A percentile compares a stretch with the other conserved stretches of the same genome.
These are phyloP conservation scores for Peromyscus leucopus DNA, from an alignment of 2,113 vertebrate genomes.

Conservation along the genomic window DNA sequence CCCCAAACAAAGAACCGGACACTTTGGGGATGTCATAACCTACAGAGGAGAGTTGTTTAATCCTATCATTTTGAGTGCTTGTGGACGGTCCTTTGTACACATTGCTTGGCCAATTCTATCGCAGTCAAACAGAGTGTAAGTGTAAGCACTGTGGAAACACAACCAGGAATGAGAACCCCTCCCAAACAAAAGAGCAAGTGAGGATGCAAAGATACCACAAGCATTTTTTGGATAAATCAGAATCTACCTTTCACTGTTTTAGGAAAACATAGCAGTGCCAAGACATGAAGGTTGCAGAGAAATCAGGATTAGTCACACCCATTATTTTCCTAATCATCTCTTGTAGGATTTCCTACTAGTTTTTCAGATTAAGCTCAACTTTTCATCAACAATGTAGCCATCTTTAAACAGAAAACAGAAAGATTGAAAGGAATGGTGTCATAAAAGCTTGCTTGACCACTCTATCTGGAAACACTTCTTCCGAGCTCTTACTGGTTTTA, in stretches of 20 bases:
- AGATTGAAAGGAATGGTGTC: background rate
- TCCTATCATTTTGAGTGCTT: background rate
- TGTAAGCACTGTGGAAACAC: background rate
- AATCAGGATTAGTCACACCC: background rate
- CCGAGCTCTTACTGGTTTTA: background rate
- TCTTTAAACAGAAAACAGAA: background rate
- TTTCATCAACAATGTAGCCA: background rate
- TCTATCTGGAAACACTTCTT: background rate
- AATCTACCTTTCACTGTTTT: background rate
- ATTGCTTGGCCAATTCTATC: background rate
- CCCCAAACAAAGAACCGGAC: background rate
- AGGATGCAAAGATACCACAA: background rate
- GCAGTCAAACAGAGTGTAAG: background rate
- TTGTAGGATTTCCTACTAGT: slow-evolving; percentile 16
- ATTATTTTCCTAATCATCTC: background rate
- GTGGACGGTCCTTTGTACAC: background rate
- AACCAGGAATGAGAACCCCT: background rate
- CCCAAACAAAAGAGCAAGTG: background rate
- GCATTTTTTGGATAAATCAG: background rate
- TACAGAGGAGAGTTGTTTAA: background rate
- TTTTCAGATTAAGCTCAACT: background rate
- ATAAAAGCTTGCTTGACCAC: background rate
- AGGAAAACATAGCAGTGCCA: background rate
- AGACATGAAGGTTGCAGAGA: background rate
- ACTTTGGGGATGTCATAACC: background rate